Evolutionary conservation across 2,113 vertebrate genomes (phyloP).

Genomic region (Grammomys surdaster): DNA sequence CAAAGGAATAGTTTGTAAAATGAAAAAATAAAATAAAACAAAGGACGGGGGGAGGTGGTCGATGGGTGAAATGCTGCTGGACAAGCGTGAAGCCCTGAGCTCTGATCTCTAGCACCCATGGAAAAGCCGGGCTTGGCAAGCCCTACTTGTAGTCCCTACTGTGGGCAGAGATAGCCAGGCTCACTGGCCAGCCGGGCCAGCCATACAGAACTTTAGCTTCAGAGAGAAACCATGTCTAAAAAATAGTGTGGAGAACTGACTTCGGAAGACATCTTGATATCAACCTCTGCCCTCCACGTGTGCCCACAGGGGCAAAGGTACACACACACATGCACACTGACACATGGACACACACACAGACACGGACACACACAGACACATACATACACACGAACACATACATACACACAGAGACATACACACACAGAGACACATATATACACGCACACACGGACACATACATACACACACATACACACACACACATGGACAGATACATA

Average conservation of each 20-base stretch:
- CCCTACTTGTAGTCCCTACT: neutral
- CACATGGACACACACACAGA: neutral
- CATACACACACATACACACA: too few relatives aligned
- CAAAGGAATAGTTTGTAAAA: neutral
- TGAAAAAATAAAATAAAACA: neutral
- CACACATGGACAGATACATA: neutral
- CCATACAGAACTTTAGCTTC: neutral
- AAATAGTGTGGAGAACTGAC: neutral
- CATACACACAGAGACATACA: neutral
- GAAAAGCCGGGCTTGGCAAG: neutral
- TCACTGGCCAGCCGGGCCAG: neutral
- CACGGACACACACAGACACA: neutral
- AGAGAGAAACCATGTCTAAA: neutral
- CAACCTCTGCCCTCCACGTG: too few relatives aligned
- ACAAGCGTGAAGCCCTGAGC: too few relatives aligned
- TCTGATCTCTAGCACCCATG: neutral
- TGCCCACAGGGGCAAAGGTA: neutral
- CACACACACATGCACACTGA: neutral
- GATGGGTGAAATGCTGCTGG: too few relatives aligned
- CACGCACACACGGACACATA: neutral
- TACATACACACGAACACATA: neutral
- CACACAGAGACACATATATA: neutral
- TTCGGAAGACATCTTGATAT: neutral
- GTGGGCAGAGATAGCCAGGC: too few relatives aligned
- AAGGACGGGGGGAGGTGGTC: neutral